Evolutionary conservation across 2,888 invertebrate genomes (phyloP), one percentile per base, ranked within the genome.

Genomic region (Lobophora halterata): DNA sequence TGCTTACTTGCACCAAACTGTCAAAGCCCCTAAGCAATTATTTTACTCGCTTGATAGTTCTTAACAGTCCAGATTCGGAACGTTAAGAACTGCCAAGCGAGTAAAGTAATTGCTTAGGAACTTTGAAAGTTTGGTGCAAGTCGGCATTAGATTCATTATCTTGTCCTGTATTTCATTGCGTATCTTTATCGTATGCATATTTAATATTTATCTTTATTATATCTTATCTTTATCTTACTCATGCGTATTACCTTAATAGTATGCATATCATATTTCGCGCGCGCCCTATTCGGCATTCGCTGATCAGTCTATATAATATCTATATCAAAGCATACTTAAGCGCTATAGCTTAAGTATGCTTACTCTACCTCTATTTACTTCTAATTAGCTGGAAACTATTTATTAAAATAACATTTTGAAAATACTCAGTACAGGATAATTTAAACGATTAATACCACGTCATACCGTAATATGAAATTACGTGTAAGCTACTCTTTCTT

Each of bases 401-500:
- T 4, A 10, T 8, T 32, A 13, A 8, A 28, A 35, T 43, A 27
- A 39, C 37, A 32, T 38, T 55, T n/a, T n/a, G n/a, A 43, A 57
- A 55, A 65, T 66, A 73, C 73, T 79, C 76, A 77, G 74, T 68
- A 52, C 53, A 49, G 61, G 68, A 54, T 57, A 49, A 67, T 77
- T 77, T 68, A 75, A 78, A 79, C 73, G 78, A 79, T 79, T 80
- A 77, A 79, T 77, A 81, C 85, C 85, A 83, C 71, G 74, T 71
- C 58, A 52, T 56, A 17, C 13, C 11, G 24, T 63, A 54, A 60
- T 57, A 58, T 59, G 46, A 59, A 39, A 55, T 63, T 60, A 54
- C 51, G 21, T 29, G 34, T 44, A 42, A 35, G 31, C 30, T 53
- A 38, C 37, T 34, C 58, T 54, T 47, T 48, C 49, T 49, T n/a